Percentiles rank a stretch among this genome's conserved stretches.
These are phyloP conservation scores for Eospalax fontanierii DNA, from an alignment of 2,797 vertebrate species.

Conservation along the genomic window DNA sequence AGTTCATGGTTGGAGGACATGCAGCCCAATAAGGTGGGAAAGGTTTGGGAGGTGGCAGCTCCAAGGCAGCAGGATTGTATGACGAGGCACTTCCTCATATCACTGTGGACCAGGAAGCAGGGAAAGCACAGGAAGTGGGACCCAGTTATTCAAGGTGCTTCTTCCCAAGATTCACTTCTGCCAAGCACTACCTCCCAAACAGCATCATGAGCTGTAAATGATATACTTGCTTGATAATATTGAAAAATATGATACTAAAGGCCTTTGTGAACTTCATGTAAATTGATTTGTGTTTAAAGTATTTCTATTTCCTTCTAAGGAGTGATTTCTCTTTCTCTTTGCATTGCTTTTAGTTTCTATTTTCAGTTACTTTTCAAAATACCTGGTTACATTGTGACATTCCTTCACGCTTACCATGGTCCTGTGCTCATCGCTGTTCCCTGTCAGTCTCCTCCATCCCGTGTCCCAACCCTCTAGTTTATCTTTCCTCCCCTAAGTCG, in stretches of 20 bases:
- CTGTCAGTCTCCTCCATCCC: too few relatives aligned
- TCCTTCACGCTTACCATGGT: too few relatives aligned
- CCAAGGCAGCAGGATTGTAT: not conserved
- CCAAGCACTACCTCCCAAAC: not conserved
- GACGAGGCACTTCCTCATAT: not conserved
- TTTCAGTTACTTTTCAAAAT: not conserved
- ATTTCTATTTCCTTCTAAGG: not conserved
- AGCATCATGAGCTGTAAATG: not conserved
- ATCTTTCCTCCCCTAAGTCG: too few relatives aligned
- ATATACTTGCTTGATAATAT: not conserved
- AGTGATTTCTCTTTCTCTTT: not conserved
- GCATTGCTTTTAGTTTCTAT: not conserved
- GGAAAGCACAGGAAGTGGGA: not conserved
- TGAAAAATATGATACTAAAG: not conserved
- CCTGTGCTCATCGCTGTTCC: too few relatives aligned
- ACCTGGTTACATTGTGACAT: not conserved
- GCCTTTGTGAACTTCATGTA: not conserved
- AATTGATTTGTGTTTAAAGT: slow-evolving; percentile 7
- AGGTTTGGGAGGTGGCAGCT: not conserved
- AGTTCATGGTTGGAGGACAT: not conserved
- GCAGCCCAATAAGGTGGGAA: not conserved
- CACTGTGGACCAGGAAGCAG: not conserved
- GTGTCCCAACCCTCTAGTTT: too few relatives aligned
- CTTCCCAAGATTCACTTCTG: not conserved
- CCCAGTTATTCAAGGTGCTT: not conserved